Conservation (phyloP, 2,888 invertebrate species). For the Pachliopta kotzebuea region DNA sequence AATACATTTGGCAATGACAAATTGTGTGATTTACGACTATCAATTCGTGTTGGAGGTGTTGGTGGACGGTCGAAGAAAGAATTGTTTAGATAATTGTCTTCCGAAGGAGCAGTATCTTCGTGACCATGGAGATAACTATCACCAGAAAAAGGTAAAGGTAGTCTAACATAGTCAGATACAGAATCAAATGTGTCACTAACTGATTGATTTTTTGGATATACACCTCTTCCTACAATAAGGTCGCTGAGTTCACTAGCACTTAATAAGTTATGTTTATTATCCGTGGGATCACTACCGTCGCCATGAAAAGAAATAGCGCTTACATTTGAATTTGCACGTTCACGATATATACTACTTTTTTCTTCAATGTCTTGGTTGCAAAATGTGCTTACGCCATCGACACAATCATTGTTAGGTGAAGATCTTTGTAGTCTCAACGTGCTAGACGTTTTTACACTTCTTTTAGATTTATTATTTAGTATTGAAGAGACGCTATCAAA, state of each 20-base stretch:
- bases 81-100: slow-evolving; percentile 73
- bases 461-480: slow-evolving; percentile 74
- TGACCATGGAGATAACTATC: slow-evolving; percentile 81
- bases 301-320: slow-evolving; percentile 92
- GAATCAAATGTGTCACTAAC: slow-evolving; percentile 93
- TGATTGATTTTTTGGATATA: slow-evolving; percentile 86
- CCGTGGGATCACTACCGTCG: slow-evolving; percentile 94
- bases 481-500: slow-evolving; percentile 76
- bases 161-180: slow-evolving; percentile 93
- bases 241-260: slow-evolving; percentile 92
- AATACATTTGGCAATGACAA: slow-evolving; percentile 72
- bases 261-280: slow-evolving; percentile 86
- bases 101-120: slow-evolving; percentile 81
- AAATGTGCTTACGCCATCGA: slow-evolving; percentile 65
- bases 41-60: slow-evolving; percentile 85
- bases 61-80: slow-evolving; percentile 81
- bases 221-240: slow-evolving; percentile 88
- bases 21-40: slow-evolving; percentile 78
- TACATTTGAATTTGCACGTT: slow-evolving; percentile 88
- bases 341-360: slow-evolving; percentile 78
- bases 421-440: slow-evolving; percentile 48
- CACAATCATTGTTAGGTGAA: slow-evolving; percentile 71
- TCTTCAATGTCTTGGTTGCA: slow-evolving; percentile 64
- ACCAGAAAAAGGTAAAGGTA: slow-evolving; percentile 81
- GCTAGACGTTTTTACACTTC: slow-evolving; percentile 51